These are phyloP conservation scores for Phorcus lineatus DNA, from an alignment of 2,888 invertebrate species.

Conservation along the genomic window DNA sequence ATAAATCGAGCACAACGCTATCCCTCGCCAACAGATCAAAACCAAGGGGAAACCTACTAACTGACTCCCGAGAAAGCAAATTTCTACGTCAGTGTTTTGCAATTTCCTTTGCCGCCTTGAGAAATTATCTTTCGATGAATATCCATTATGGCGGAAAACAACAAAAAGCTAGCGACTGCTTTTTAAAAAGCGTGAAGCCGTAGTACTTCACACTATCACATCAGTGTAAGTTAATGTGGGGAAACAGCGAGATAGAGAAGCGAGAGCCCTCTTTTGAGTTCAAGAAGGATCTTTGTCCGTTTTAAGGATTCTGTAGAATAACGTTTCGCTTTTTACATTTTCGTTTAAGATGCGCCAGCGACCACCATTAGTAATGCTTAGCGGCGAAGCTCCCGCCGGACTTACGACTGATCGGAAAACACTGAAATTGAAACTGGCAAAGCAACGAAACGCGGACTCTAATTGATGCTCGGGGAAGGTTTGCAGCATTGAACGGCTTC, in stretches of 20 bases:
- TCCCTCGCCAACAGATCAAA: background rate
- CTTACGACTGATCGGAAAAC: slow-evolving; percentile 8
- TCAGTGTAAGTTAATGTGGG: slow-evolving; percentile 15
- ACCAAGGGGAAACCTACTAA: background rate
- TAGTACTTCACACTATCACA: slow-evolving; percentile 7
- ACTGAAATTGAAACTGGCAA: slow-evolving; percentile 32
- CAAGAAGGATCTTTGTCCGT: slow-evolving; percentile 8
- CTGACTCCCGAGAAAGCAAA: slow-evolving; percentile 3
- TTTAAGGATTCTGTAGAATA: slow-evolving; percentile 31
- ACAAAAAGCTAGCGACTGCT: slow-evolving; percentile 14
- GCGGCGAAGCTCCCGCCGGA: background rate
- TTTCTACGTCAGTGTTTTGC: slow-evolving; percentile 21
- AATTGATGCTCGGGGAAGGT: slow-evolving; percentile 36
- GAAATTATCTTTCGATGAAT: slow-evolving; percentile 24
- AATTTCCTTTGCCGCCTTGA: slow-evolving; percentile 20
- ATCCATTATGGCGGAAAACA: slow-evolving; percentile 23
- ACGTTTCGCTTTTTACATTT: slow-evolving; percentile 25
- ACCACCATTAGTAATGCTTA: slow-evolving; percentile 17
- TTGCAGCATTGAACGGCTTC: slow-evolving; percentile 31
- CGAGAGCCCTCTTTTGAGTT: slow-evolving; percentile 12
- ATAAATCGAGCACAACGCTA: background rate
- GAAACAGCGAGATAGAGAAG: background rate
- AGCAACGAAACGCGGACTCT: slow-evolving; percentile 29
- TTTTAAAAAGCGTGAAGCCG: slow-evolving; percentile 17
- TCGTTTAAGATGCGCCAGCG: slow-evolving; percentile 9